Base-by-base conservation (phyloP, 2,113 vertebrate species). In the Megaceryle maxima region DNA sequence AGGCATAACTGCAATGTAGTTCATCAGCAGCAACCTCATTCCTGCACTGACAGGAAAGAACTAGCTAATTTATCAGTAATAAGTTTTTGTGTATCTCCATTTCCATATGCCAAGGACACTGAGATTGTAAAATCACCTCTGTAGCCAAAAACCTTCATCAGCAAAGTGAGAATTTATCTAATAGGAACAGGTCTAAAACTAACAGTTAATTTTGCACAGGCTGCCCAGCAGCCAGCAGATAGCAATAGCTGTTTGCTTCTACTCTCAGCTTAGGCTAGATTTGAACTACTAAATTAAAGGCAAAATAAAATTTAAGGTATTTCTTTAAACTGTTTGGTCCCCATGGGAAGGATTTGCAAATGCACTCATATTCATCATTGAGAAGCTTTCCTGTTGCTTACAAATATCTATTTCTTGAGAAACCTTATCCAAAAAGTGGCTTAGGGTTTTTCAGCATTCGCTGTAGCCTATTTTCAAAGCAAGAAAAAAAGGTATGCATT, bases 231-330 rank as follows among this genome's bases (percentile, higher is more conserved):
- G 80, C 77, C 73, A 78, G 57, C 56, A 62, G 53, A 33, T 15
- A 74, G 55, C 35, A 80, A 80, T 51, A 88, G 60, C 56, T 91
- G 25, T 94, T 94, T 76, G 46, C 31, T 50, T 94, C 53, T 59
- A 21, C 70, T 59, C 59, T 80, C 78, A 74, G 51, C 60, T 87
- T 82, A 70, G 37, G 63, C 29, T 86, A 43, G 63, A 63, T 60
- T 70, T 95, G 59, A 86, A 74, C 39, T 53, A 51, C 50, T 93
- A 90, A 97, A 90, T 86, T 57, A 88, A 90, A 94, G 62, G 41
- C 46, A 90, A 93, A 93, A 85, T 91, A 85, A 91, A 85, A 83
- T 77, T 55, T 55, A 82, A 83, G 75, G 15, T 90, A 39, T 90
- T 93, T 76, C 78, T 59, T 93, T 92, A 86, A 88, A 81, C 35